A percentile compares a stretch with the other conserved stretches of the same genome.
Conservation (phyloP, 2,113 vertebrate species). For the Prinia subflava region DNA sequence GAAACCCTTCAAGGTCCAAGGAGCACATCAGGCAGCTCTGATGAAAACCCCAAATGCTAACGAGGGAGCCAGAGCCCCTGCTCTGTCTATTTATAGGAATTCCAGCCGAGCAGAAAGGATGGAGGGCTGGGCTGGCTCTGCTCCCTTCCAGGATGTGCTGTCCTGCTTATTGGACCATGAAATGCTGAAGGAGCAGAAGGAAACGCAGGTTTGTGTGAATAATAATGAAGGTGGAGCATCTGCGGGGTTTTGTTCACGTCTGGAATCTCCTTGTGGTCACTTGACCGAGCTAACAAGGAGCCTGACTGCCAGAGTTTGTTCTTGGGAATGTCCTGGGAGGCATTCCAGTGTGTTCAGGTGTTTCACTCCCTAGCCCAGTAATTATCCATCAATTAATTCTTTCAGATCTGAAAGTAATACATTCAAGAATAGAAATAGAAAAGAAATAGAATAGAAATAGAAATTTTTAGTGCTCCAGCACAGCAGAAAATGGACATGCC, state of each 20-base stretch:
- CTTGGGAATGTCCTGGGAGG: background rate
- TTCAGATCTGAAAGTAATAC: background rate
- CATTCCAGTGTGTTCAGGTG: background rate
- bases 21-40: background rate
- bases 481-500: background rate
- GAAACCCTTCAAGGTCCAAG: conserved; percentile 18
- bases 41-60: background rate
- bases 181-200: conserved; percentile 20
- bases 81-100: background rate
- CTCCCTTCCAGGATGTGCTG: background rate
- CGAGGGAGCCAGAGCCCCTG: background rate
- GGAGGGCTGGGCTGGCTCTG: background rate
- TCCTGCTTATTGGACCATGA: conserved; percentile 7
- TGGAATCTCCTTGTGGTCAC: background rate
- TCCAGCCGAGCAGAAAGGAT: background rate
- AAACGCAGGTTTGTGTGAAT: conserved; percentile 4
- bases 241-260: background rate
- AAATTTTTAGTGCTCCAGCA: background rate
- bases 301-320: background rate
- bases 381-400: background rate
- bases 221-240: background rate
- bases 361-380: background rate
- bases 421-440: background rate
- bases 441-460: background rate
- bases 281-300: background rate